Evolutionary conservation across 2,888 invertebrate species (phyloP), one percentile per base, ranked within the genome.

Genomic region (Adineta ricciae): DNA sequence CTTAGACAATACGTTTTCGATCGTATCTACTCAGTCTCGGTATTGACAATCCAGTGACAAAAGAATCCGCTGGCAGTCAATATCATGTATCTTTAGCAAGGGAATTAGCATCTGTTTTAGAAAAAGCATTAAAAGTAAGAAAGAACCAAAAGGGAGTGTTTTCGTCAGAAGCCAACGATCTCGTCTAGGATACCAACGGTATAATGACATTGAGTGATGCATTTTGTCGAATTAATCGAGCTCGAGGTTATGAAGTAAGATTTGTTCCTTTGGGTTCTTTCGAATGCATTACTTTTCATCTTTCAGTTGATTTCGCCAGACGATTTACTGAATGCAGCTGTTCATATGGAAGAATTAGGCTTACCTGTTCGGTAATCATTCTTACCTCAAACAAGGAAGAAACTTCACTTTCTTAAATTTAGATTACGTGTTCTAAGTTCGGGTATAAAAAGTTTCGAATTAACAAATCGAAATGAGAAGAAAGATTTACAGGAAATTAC

Each of bases 161-260:
- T n/a, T n/a, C n/a, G n/a, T n/a, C n/a, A n/a, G n/a, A n/a, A n/a
- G n/a, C n/a, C n/a, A n/a, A n/a, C n/a, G n/a, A 32, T 49, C 86
- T 86, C 46, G 5, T 14, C 86, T 89, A 90, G 90, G 90, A 84
- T 87, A 87, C 93, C 89, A 97, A 97, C 50, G 98, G 98, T 19
- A 95, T 97, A 93, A 96, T 98, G 95, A 94, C 96, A 0, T 91
- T 99, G 85, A 94, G 97, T 7, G 99, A 99, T 92, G 97, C 95
- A 0, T 99, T 96, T 92, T 98, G 98, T 91, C 93, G 98, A 88
- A 94, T 98, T 2, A 99, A 99, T 91, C 93, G 99, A 90, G 97
- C 98, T 0, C 93, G 99, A 89, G 98, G 98, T 5, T 92, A 98
- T 87, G 96, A 98, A 90, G 90, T 91, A 87, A 87, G 86, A 84